Percentiles rank a stretch among this genome's conserved stretches.
phyloP scores from a whole-genome alignment of 2,797 vertebrate species.

The Cynopterus sphinx region DNA sequence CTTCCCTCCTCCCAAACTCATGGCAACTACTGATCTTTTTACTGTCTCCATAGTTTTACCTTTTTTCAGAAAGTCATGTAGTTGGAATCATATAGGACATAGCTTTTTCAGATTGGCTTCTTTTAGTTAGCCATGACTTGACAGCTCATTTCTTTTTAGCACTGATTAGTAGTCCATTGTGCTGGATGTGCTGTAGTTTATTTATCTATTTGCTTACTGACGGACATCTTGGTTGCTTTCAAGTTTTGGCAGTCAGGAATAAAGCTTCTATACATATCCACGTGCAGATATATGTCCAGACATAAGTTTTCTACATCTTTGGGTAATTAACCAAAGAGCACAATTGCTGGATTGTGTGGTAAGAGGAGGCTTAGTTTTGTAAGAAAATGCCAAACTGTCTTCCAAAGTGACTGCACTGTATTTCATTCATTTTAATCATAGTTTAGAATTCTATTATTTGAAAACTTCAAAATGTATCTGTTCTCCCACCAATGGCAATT shows the following conservation, averaged over 20 bases:
- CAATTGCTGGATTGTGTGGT: background rate
- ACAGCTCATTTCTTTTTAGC: background rate
- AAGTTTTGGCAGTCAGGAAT: background rate
- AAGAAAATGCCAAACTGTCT: background rate
- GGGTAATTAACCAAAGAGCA: background rate
- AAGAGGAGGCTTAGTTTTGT: background rate
- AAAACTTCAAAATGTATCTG: background rate
- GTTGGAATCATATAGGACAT: background rate
- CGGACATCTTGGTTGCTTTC: background rate
- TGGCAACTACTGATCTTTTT: background rate
- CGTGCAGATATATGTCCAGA: background rate
- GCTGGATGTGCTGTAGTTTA: background rate
- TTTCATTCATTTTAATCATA: background rate
- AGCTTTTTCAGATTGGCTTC: background rate
- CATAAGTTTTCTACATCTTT: background rate
- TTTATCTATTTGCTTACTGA: slow-evolving; percentile 3
- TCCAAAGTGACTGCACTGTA: background rate
- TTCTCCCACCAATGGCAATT: background rate
- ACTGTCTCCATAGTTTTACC: background rate
- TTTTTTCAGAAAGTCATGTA: background rate
- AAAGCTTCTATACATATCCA: background rate
- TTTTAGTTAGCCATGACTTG: background rate
- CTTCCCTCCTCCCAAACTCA: background rate
- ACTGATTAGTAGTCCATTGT: background rate
- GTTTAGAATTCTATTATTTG: background rate